Percentiles rank a stretch among this genome's conserved stretches.
phyloP scores from a whole-genome alignment of 2,113 vertebrate genomes.

The Mixornis gularis region DNA sequence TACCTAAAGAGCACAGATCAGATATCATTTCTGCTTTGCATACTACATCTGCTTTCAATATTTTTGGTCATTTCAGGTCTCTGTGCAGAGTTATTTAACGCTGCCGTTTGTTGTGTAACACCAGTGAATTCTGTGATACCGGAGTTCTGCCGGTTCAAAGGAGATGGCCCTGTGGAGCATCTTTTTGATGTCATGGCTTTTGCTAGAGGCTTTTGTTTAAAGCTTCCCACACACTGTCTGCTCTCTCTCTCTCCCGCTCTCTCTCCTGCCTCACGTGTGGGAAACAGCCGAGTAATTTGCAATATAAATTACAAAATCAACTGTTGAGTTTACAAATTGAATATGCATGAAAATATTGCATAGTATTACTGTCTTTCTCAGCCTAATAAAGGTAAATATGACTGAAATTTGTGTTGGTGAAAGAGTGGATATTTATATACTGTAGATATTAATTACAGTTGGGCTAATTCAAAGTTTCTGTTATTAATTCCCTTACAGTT shows the following conservation, averaged over 20 bases:
- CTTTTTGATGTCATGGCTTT: slow-evolving; percentile 51
- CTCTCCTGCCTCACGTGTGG: neutral
- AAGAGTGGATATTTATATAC: slow-evolving; percentile 52
- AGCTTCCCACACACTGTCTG: slow-evolving; percentile 5
- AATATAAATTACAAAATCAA: slow-evolving; percentile 58
- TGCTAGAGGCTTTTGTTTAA: slow-evolving; percentile 50
- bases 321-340: slow-evolving; percentile 37
- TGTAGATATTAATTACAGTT: slow-evolving; percentile 61
- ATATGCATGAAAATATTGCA: slow-evolving; percentile 45
- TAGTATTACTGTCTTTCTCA: neutral
- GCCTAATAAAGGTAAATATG: slow-evolving; percentile 45
- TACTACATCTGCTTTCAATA: slow-evolving; percentile 56
- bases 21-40: neutral
- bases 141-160: slow-evolving; percentile 60
- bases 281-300: slow-evolving; percentile 41
- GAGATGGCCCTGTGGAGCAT: slow-evolving; percentile 29
- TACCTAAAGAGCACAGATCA: slow-evolving; percentile 19
- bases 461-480: slow-evolving; percentile 58
- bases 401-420: slow-evolving; percentile 30
- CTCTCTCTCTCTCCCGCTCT: neutral
- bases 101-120: slow-evolving; percentile 43
- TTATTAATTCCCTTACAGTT: slow-evolving; percentile 57
- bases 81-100: slow-evolving; percentile 21
- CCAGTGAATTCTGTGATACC: slow-evolving; percentile 31
- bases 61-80: slow-evolving; percentile 35